Evolutionary conservation across 2,888 invertebrate species (phyloP).

Genomic region (Margaritifera margaritifera): DNA sequence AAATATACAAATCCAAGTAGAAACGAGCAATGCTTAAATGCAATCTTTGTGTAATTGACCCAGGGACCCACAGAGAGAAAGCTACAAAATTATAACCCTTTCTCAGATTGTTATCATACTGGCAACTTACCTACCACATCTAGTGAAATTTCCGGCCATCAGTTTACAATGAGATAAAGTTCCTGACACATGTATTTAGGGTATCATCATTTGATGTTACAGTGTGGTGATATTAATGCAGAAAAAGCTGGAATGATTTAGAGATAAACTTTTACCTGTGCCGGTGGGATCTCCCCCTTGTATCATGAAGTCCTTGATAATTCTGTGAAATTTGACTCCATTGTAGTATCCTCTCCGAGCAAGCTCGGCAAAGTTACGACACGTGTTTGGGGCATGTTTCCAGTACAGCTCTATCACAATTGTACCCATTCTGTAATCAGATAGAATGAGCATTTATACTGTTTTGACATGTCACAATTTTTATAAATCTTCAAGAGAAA

Average conservation of each 20-base stretch:
- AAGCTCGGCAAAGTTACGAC: conserved; percentile 97
- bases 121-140: conserved; percentile 27
- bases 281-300: conserved; percentile 94
- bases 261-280: conserved; percentile 77
- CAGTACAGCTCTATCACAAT: conserved; percentile 95
- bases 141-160: conserved; percentile 4
- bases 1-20: too few species aligned
- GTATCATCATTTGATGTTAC: neutral
- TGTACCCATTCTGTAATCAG: conserved; percentile 84
- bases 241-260: neutral
- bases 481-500: neutral
- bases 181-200: neutral
- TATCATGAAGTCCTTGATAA: conserved; percentile 83
- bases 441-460: neutral
- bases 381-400: conserved; percentile 98
- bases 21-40: too few species aligned
- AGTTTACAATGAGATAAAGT: neutral
- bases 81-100: too few species aligned
- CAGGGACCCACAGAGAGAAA: too few species aligned
- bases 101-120: conserved; percentile 13
- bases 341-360: conserved; percentile 95
- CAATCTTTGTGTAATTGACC: too few species aligned
- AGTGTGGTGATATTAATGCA: neutral
- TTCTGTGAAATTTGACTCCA: conserved; percentile 94
- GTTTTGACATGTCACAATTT: neutral